These are phyloP conservation scores for Lepidostoma basale DNA, from an alignment of 1,140 invertebrate genomes.

Conservation along the genomic window DNA sequence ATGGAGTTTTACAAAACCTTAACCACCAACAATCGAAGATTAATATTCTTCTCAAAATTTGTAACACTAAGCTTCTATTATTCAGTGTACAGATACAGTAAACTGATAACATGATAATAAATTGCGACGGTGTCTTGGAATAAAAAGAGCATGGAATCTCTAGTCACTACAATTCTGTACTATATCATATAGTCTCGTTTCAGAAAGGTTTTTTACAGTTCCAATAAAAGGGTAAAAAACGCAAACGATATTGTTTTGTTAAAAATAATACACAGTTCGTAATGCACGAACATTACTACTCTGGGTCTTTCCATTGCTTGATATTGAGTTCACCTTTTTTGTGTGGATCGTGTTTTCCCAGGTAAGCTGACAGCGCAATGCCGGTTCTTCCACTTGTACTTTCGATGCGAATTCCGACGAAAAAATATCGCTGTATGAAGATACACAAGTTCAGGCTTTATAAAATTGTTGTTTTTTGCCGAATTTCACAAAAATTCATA, in stretches of 20 bases:
- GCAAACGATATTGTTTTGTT: not conserved
- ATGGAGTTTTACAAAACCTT: too few species aligned
- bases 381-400: slow-evolving; percentile 35
- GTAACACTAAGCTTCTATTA: too few species aligned
- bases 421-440: slow-evolving; percentile 24
- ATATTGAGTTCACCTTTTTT: not conserved
- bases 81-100: too few species aligned
- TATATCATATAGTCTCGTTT: not conserved
- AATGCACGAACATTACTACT: not conserved
- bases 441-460: too few species aligned
- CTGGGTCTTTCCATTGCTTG: not conserved
- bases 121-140: too few species aligned
- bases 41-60: too few species aligned
- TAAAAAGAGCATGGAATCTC: too few species aligned
- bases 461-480: too few species aligned
- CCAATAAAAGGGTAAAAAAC: too few species aligned
- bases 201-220: not conserved
- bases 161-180: not conserved
- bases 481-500: too few species aligned
- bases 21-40: too few species aligned
- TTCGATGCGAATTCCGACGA: slow-evolving; percentile 28
- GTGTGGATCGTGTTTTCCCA: not conserved
- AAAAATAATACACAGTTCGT: not conserved
- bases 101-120: too few species aligned
- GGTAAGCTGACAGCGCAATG: slow-evolving; percentile 16